phyloP scores from a whole-genome alignment of 53 echinoderm and acorn worm genomes.

The Mesocentrotus franciscanus region DNA sequence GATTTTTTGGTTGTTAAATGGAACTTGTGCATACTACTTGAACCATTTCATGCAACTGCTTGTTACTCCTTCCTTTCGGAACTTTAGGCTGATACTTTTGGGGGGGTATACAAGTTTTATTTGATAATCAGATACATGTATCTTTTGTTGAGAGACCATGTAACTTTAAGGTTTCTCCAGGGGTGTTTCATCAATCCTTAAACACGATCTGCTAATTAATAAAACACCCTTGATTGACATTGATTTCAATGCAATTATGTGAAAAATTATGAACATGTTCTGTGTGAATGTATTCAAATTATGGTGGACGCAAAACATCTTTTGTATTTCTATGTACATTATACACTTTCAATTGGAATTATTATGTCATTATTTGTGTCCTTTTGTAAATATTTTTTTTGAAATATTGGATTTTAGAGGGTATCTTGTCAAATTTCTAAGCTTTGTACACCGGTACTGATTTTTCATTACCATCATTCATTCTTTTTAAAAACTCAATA shows the following conservation, averaged over 20 bases:
- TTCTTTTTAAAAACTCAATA: not conserved
- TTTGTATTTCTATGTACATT: not conserved
- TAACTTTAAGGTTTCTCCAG: not conserved
- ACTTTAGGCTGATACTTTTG: too few relatives aligned
- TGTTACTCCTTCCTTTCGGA: too few relatives aligned
- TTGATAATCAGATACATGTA: not conserved
- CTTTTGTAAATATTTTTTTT: constrained; percentile 29
- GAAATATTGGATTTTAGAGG: not conserved
- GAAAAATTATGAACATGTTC: not conserved
- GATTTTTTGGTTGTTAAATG: too few relatives aligned
- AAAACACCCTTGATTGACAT: not conserved
- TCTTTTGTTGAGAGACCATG: not conserved
- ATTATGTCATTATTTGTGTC: not conserved
- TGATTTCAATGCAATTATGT: not conserved
- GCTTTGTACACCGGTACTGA: not conserved
- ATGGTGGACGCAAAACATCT: not conserved
- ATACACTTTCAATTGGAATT: not conserved
- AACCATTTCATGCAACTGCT: too few relatives aligned
- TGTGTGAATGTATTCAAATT: not conserved
- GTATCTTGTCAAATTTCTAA: not conserved
- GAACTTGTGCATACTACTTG: too few relatives aligned
- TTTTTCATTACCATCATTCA: not conserved
- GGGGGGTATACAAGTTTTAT: not conserved
- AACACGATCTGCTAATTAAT: too few relatives aligned
- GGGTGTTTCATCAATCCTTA: too few relatives aligned